Base-by-base conservation (phyloP, 2,888 invertebrate genomes). In the Trisateles emortualis region DNA sequence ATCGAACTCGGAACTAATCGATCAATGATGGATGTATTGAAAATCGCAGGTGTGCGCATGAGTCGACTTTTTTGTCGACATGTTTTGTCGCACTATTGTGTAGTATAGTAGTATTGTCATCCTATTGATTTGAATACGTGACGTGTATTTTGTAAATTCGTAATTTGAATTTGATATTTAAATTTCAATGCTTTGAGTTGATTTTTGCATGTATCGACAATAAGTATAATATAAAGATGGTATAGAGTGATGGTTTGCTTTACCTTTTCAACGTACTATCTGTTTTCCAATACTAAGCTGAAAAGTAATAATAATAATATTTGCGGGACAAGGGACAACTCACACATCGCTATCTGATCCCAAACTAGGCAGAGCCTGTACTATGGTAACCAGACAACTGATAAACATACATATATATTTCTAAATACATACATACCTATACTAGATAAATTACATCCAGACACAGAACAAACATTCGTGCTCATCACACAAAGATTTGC, bases 41-140 rank as follows among this genome's bases (percentile, higher is more conserved):
- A 84, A 84, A 87, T 88, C 83, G 89, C 92, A 92, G 92, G 92
- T 92, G 92, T 90, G 82, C 83, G 74, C 79, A 79, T 91, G 92
- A 92, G 81, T 85, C 76, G 79, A 82, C 82, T 83, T 87, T 87
- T 88, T 90, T 62, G 65, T 70, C 66, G 70, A 74, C 66, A 52
- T 75, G 68, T 64, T 68, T 59, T 74, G 74, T 69, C 74, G 72
- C 70, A 61, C 58, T 59, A 74, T 81, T 83, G 72, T 66, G 32
- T 9, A 30, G 57, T 51, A 65, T 55, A 68, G 62, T 63, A 68
- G 73, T 78, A 81, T 82, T 86, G 83, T 86, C 79, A 80, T 78
- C 74, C 65, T 48, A 59, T 60, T 41, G 43, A 56, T 64, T 62
- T 62, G 61, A 69, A 64, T 69, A 66, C 55, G 46, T 45, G 29